A percentile compares a stretch with the other conserved stretches of the same genome.
Evolutionary conservation across 2,797 vertebrate genomes (phyloP).

Genomic region (Dermochelys coriacea): DNA sequence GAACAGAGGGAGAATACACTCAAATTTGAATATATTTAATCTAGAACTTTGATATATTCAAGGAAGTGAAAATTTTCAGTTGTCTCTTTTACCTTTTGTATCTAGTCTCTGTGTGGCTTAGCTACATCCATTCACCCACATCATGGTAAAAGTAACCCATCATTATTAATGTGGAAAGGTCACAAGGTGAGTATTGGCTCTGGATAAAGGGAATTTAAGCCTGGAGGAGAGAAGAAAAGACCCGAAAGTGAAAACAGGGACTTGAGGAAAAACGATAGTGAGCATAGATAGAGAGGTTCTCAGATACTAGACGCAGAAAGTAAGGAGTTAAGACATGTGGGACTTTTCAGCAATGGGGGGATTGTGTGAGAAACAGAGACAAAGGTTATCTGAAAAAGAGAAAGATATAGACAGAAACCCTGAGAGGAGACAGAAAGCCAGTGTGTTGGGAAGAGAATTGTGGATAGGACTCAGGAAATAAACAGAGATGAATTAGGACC

Average conservation of each 20-base stretch:
- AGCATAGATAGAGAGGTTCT: background rate
- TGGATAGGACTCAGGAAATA: background rate
- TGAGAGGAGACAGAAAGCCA: background rate
- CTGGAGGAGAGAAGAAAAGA: background rate
- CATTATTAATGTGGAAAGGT: background rate
- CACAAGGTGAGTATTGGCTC: background rate
- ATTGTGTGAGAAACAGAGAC: background rate
- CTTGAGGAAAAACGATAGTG: background rate
- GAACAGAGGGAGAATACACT: background rate
- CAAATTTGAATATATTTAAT: background rate
- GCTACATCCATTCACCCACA: background rate
- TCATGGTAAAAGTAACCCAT: fast-evolving
- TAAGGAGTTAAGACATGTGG: background rate
- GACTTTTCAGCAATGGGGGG: background rate
- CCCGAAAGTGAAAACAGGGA: background rate
- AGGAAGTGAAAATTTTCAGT: background rate
- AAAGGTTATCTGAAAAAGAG: background rate
- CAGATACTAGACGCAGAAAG: background rate
- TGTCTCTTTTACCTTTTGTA: fast-evolving
- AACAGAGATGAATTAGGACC: background rate
- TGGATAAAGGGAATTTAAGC: background rate
- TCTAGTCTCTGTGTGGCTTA: background rate
- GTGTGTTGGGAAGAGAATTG: background rate
- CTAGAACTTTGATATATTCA: background rate
- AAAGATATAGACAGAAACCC: background rate